phyloP scores from a whole-genome alignment of 1,140 invertebrate species.

The Lepidostoma basale region DNA sequence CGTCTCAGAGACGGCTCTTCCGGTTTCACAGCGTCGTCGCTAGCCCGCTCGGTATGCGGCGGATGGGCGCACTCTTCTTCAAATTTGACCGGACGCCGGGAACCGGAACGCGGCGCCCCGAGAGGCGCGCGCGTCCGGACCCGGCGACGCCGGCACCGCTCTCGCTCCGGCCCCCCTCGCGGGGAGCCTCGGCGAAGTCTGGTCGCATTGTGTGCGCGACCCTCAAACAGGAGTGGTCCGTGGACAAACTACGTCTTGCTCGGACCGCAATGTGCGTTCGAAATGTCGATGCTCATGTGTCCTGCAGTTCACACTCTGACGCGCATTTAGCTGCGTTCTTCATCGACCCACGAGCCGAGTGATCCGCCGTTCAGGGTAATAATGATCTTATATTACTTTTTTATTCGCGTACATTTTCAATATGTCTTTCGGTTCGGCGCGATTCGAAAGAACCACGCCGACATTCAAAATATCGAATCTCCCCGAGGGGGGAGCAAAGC shows the following conservation, averaged over 20 bases:
- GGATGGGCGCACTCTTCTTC: background rate
- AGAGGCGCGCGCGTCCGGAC: background rate
- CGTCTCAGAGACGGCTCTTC: background rate
- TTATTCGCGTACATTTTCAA: background rate
- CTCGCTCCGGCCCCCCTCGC: background rate
- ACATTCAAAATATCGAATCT: too few species aligned
- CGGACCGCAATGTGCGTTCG: conserved; percentile 76
- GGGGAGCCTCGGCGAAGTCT: conserved; percentile 40
- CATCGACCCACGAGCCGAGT: conserved; percentile 80
- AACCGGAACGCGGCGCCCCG: background rate
- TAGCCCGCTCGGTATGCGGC: conserved; percentile 1
- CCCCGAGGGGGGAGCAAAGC: background rate
- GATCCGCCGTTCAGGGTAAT: conserved; percentile 69
- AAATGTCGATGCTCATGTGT: conserved; percentile 81
- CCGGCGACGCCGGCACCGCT: conserved; percentile 15
- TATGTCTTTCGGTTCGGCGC: background rate
- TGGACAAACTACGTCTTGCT: conserved; percentile 31
- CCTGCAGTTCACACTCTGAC: conserved; percentile 80
- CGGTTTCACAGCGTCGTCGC: conserved; percentile 2
- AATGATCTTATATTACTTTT: conserved; percentile 16
- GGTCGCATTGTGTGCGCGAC: conserved; percentile 42
- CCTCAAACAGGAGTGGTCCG: conserved; percentile 63
- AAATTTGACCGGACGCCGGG: conserved; percentile 29
- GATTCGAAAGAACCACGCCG: too few species aligned
- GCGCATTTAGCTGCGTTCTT: conserved; percentile 83